Conservation (phyloP, 2,888 invertebrate species). For the Pardosa pseudoannulata region DNA sequence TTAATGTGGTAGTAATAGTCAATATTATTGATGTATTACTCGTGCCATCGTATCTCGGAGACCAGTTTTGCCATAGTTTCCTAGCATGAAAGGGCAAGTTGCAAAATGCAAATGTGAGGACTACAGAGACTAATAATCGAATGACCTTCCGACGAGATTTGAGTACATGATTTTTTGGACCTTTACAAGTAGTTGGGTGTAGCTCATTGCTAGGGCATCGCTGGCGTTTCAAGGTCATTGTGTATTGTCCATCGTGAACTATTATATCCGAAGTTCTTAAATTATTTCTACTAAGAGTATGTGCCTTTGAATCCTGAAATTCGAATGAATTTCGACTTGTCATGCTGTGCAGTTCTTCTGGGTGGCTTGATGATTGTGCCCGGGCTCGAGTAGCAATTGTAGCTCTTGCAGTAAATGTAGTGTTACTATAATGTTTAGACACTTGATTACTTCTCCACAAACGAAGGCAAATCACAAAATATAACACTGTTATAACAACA, state of each 20-base stretch:
- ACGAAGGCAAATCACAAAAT: conserved; percentile 89
- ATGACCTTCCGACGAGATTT: conserved; percentile 90
- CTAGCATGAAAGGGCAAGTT: conserved; percentile 92
- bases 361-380: conserved; percentile 37
- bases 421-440: conserved; percentile 55
- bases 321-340: conserved; percentile 41
- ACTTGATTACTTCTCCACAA: conserved; percentile 83
- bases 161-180: conserved; percentile 76
- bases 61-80: conserved; percentile 92
- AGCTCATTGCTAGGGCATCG: conserved; percentile 49
- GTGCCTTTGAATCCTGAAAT: conserved; percentile 22
- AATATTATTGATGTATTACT: conserved; percentile 86
- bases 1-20: conserved; percentile 90
- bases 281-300: conserved; percentile 36
- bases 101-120: conserved; percentile 91
- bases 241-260: conserved; percentile 57
- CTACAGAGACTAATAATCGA: conserved; percentile 91
- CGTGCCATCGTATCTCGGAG: conserved; percentile 83
- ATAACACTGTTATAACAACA: conserved; percentile 86
- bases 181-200: conserved; percentile 54
- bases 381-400: conserved; percentile 32
- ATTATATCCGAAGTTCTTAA: conserved; percentile 61
- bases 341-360: conserved; percentile 31
- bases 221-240: conserved; percentile 60
- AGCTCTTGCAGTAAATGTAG: conserved; percentile 51